Percentiles rank a stretch among this genome's conserved stretches.
Evolutionary conservation across 2,888 invertebrate species (phyloP).

Genomic region (Graphium colonna): DNA sequence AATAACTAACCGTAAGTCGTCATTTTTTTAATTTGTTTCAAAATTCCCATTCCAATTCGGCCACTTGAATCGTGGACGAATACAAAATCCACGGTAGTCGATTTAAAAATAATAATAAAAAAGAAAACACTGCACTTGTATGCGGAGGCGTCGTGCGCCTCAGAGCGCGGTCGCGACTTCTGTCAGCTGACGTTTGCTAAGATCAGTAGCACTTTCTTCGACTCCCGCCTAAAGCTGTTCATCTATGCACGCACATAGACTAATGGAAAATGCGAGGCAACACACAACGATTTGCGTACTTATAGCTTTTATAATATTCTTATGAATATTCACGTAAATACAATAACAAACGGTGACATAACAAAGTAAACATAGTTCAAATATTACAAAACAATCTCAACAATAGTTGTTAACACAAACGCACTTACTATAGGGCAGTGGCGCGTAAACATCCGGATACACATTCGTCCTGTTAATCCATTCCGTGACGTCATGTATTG

Average conservation of each 20-base stretch:
- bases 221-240: slow-evolving; percentile 54
- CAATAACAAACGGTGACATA: background rate
- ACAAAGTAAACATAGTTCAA: background rate
- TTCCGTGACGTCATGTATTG: slow-evolving; percentile 58
- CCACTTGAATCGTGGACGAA: background rate
- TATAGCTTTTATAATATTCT: background rate
- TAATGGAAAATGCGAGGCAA: background rate
- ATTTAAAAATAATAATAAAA: slow-evolving; percentile 1
- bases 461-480: slow-evolving; percentile 75
- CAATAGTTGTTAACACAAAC: background rate
- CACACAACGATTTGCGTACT: background rate
- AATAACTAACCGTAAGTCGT: slow-evolving; percentile 61
- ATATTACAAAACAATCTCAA: too few relatives aligned
- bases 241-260: background rate
- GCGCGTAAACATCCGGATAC: slow-evolving; percentile 87
- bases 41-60: slow-evolving; percentile 55
- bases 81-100: background rate
- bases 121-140: slow-evolving; percentile 17
- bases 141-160: slow-evolving; percentile 28
- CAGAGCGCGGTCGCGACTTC: slow-evolving; percentile 41
- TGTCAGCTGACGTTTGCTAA: slow-evolving; percentile 41
- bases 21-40: slow-evolving; percentile 72
- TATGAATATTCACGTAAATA: background rate
- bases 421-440: slow-evolving; percentile 88
- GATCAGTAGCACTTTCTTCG: slow-evolving; percentile 54